Evolutionary conservation across 2,797 vertebrate genomes (phyloP).

Genomic region (Prunella strophiata): DNA sequence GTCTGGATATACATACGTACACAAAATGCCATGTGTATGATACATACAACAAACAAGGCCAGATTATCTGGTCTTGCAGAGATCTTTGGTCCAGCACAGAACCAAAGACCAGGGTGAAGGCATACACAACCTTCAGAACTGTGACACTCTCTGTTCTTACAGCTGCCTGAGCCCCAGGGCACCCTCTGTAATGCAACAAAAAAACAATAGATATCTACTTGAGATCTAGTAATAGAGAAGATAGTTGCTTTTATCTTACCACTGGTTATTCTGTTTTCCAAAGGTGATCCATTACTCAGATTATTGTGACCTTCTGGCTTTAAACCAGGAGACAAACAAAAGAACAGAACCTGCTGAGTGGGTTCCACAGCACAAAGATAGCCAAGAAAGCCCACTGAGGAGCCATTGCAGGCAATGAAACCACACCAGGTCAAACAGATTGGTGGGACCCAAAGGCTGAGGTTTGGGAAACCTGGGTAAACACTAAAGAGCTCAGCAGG

Average conservation of each 20-base stretch:
- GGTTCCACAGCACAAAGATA: background rate
- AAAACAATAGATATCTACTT: background rate
- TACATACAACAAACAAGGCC: constrained; percentile 23
- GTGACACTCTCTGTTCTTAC: background rate
- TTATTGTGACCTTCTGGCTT: background rate
- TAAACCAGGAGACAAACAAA: background rate
- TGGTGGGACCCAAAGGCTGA: background rate
- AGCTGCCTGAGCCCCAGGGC: background rate
- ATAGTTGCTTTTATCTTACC: background rate
- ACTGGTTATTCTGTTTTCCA: background rate
- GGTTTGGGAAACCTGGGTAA: background rate
- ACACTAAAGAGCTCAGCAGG: background rate
- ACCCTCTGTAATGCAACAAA: background rate
- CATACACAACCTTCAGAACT: background rate
- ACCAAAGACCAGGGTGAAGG: background rate
- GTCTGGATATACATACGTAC: constrained; percentile 11
- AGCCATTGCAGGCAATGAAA: background rate
- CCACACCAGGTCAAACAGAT: background rate
- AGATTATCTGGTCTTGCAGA: background rate
- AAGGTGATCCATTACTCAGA: background rate
- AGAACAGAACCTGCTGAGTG: background rate
- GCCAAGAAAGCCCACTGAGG: background rate
- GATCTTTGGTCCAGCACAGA: background rate
- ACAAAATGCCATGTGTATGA: background rate
- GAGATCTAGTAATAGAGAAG: background rate